Base-by-base conservation (phyloP, 2,888 invertebrate species). In the Callyntrura sp. region DNA sequence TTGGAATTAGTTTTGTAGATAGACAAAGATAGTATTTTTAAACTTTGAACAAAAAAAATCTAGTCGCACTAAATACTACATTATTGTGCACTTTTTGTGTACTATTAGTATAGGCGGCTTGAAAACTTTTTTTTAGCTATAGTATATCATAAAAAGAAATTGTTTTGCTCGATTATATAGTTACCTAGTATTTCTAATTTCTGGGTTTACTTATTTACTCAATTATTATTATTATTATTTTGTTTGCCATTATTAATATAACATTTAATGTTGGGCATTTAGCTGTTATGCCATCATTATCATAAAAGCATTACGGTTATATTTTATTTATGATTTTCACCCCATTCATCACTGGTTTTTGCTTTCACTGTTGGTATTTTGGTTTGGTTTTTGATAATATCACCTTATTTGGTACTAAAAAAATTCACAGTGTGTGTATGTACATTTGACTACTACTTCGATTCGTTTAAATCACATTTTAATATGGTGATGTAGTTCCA, bases 341-440 rank as follows among this genome's bases (percentile, higher is more conserved):
- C 55, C 12, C 25, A 35, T 78, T 78, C 51, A 78, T 55, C 55
- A 51, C 51, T 84, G 23, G 68, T 51, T 48, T 35, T 84, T 84
- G 68, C 70, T 84, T 68, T 23, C 43, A 45, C 65, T 43, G 51
- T 84, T 70, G 51, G 83, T 68, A 51, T 55, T 65, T 81, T 48
- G 83, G 83, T 68, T 85, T 55, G 73, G 85, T 85, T 85, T 85
- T 68, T n/a, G n/a, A 51, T 68, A 28, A 51, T 55, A 8, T 55
- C 76, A 73, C 43, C 73, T 35, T 35, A 35, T 35, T 68, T 57
- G 51, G 35, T 43, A 35, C 35, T 35, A 4, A 35, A 73, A 85
- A 65, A 48, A 70, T 60, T 20, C 25, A 20, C 48, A 57, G 73
- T 57, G 51, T 51, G 85, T 45, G 20, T 81, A 68, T 11, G 70